Percentiles rank a stretch among this genome's conserved stretches.
Evolutionary conservation across 2,797 vertebrate species (phyloP).

Genomic region (Bryconaethiops microstoma): DNA sequence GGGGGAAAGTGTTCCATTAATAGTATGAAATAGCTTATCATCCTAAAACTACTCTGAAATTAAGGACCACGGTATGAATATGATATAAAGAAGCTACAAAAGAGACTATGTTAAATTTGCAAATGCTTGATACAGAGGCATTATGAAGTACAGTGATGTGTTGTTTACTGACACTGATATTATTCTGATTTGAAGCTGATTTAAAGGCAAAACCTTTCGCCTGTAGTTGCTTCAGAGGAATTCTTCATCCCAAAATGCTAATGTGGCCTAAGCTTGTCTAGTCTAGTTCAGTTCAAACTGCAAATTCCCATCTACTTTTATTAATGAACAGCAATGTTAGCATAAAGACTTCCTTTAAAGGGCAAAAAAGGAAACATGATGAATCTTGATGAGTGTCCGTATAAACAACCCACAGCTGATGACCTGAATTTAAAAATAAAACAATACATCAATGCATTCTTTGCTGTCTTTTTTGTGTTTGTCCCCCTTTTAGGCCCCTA

Average conservation of each 20-base stretch:
- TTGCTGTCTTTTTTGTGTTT: neutral
- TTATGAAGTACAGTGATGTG: neutral
- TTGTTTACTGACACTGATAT: neutral
- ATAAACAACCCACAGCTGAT: neutral
- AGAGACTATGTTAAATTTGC: neutral
- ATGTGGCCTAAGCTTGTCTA: neutral
- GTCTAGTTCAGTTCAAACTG: neutral
- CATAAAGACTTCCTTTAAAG: neutral
- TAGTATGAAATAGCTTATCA: constrained; percentile 24
- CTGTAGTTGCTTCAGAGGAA: neutral
- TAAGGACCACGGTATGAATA: neutral
- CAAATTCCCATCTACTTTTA: neutral
- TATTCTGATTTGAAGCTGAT: neutral
- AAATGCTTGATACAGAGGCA: neutral
- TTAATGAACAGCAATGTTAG: neutral
- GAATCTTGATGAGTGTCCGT: neutral
- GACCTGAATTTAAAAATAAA: constrained; percentile 11
- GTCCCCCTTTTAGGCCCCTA: neutral
- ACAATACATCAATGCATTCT: neutral
- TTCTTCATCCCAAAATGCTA: neutral
- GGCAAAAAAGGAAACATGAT: neutral
- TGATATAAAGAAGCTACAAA: neutral
- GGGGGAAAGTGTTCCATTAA: neutral
- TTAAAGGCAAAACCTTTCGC: neutral
- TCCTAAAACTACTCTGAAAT: neutral